A percentile compares a stretch with the other conserved stretches of the same genome.
Evolutionary conservation across 2,888 invertebrate species (phyloP).

Genomic region (Drosophila neonasuta): DNA sequence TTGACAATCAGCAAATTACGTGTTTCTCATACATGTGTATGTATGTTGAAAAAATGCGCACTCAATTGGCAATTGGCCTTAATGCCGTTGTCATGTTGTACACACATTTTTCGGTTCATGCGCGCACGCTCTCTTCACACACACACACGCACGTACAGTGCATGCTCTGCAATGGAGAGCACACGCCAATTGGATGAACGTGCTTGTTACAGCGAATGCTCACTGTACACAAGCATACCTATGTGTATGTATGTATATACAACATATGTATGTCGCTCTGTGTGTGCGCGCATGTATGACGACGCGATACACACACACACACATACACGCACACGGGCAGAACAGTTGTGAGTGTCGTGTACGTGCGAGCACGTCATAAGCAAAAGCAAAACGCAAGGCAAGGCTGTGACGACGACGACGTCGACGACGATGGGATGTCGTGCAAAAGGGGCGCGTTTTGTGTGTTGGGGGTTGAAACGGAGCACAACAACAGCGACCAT

Average conservation of each 20-base stretch:
- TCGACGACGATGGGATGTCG: conserved; percentile 41
- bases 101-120: conserved; percentile 59
- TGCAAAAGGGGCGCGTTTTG: conserved; percentile 64
- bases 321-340: conserved; percentile 46
- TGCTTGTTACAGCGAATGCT: conserved; percentile 12
- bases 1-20: too few relatives aligned
- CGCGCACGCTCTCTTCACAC: conserved; percentile 49
- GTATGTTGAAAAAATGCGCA: neutral
- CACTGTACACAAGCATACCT: conserved; percentile 30
- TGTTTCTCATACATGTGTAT: too few relatives aligned
- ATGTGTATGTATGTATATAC: conserved; percentile 6
- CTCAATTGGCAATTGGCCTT: conserved; percentile 51
- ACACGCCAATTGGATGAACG: conserved; percentile 20
- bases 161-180: conserved; percentile 7
- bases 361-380: conserved; percentile 75
- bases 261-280: conserved; percentile 1
- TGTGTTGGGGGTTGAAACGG: conserved; percentile 65
- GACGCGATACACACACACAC: conserved; percentile 45
- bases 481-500: conserved; percentile 37
- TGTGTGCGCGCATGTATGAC: conserved; percentile 41
- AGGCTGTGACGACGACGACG: conserved; percentile 35
- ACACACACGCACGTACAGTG: conserved; percentile 43
- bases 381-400: conserved; percentile 57
- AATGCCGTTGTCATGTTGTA: conserved; percentile 47
- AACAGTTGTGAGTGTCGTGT: conserved; percentile 56